Percentiles rank a stretch among this genome's conserved stretches.
These are phyloP conservation scores for Anoura caudifer DNA, from an alignment of 2,113 vertebrate genomes.

Conservation along the genomic window DNA sequence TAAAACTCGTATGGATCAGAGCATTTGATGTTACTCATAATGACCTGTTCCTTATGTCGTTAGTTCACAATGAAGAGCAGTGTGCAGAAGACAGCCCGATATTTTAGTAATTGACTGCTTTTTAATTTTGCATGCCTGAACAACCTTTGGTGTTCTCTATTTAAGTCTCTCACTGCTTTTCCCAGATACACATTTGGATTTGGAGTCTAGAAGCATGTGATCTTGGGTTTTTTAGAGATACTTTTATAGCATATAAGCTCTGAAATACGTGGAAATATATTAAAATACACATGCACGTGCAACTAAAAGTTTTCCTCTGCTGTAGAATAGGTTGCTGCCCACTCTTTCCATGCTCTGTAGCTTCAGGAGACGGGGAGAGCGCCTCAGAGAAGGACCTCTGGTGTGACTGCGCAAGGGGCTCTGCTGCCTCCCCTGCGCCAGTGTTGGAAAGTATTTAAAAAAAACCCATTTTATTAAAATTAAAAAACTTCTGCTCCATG, in stretches of 20 bases:
- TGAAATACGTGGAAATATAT: background rate
- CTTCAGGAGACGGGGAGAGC: background rate
- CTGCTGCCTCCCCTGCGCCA: background rate
- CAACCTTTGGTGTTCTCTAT: background rate
- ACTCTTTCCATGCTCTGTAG: background rate
- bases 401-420: background rate
- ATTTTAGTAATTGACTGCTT: background rate
- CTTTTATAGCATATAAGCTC: background rate
- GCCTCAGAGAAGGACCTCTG: background rate
- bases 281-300: background rate
- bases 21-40: background rate
- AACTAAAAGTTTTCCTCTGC: background rate
- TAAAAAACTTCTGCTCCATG: background rate
- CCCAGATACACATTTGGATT: background rate
- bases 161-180: background rate
- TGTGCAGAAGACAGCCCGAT: background rate
- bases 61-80: background rate
- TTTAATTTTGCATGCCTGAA: background rate
- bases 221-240: background rate
- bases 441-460: background rate
- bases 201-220: background rate
- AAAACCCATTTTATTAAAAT: background rate
- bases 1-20: background rate
- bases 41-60: background rate
- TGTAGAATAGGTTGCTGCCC: background rate